These are phyloP conservation scores for Eidolon dupreanum DNA, from an alignment of 2,797 vertebrate genomes.

Conservation along the genomic window DNA sequence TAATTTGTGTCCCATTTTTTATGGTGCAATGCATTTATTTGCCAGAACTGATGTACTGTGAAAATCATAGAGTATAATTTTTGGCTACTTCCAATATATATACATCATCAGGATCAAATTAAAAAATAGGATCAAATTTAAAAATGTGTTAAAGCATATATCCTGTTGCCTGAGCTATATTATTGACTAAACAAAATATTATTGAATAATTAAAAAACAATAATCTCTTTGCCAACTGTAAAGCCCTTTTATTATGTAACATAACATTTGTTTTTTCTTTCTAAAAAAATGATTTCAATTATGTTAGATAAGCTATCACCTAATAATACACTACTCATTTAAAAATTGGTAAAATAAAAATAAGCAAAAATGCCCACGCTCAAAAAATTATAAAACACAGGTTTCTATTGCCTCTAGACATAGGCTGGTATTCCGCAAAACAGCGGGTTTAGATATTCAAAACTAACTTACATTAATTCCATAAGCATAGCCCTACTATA, in stretches of 20 bases:
- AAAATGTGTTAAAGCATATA: not conserved
- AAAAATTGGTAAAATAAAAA: not conserved
- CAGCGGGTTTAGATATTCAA: not conserved
- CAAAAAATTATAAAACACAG: not conserved
- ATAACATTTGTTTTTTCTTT: not conserved
- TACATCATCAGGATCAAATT: not conserved
- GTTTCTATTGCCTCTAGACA: not conserved
- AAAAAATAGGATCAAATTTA: not conserved
- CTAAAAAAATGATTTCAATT: not conserved
- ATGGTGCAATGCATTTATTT: not conserved
- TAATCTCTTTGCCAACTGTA: not conserved
- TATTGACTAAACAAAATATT: not conserved
- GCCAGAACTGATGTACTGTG: not conserved
- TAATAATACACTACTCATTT: not conserved
- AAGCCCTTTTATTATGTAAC: not conserved
- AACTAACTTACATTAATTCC: not conserved
- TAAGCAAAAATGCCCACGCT: not conserved
- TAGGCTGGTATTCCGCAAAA: not conserved
- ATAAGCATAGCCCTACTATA: not conserved
- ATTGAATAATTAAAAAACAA: not conserved
- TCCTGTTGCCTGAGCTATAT: not conserved
- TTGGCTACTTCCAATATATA: not conserved
- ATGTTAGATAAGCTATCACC: not conserved
- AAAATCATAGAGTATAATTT: not conserved
- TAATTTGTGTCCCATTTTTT: not conserved